Evolutionary conservation across 2,113 vertebrate species (phyloP).

Genomic region (Patagioenas fasciata): DNA sequence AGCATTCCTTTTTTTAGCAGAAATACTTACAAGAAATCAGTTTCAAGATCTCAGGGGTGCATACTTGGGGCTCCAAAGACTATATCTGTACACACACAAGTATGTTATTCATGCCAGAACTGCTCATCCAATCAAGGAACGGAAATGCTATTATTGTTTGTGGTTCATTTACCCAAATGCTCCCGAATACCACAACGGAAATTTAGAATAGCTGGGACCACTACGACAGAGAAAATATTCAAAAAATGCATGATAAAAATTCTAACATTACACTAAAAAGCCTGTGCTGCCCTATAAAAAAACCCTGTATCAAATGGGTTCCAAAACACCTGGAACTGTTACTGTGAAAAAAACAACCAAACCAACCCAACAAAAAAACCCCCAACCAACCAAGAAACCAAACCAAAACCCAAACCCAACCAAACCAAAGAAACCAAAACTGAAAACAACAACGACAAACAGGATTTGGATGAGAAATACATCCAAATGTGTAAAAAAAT

Average conservation of each 20-base stretch:
- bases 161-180: slow-evolving; percentile 50
- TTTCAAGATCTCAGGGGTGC: slow-evolving; percentile 33
- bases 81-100: slow-evolving; percentile 32
- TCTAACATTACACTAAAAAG: background rate
- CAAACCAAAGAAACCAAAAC: too few relatives aligned
- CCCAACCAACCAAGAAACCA: too few relatives aligned
- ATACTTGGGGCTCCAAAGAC: slow-evolving; percentile 37
- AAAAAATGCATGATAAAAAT: slow-evolving; percentile 30
- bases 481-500: background rate
- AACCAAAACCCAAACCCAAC: too few relatives aligned
- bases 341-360: too few relatives aligned
- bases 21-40: slow-evolving; percentile 25
- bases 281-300: background rate
- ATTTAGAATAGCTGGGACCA: slow-evolving; percentile 58
- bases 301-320: background rate
- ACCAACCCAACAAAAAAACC: too few relatives aligned
- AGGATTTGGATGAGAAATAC: background rate
- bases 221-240: background rate
- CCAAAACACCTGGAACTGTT: background rate
- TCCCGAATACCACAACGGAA: background rate
- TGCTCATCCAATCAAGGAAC: slow-evolving; percentile 58
- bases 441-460: background rate
- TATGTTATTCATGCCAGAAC: slow-evolving; percentile 52
- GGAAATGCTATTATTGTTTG: slow-evolving; percentile 59
- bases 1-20: slow-evolving; percentile 54